phyloP scores from a whole-genome alignment of 2,113 vertebrate species.

The Ranitomeya imitator region DNA sequence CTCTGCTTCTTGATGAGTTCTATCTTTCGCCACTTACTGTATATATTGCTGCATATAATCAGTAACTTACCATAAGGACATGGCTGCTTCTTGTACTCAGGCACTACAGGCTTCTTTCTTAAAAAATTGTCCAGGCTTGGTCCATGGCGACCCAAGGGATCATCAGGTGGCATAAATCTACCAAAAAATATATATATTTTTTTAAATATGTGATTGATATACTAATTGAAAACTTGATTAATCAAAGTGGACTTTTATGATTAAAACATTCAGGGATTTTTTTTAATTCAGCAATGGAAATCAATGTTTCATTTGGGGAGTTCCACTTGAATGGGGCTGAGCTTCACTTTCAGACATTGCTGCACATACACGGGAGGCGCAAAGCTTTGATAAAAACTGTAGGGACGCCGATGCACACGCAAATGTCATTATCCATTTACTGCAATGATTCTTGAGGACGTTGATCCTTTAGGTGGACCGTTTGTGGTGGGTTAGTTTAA shows the following conservation, averaged over 20 bases:
- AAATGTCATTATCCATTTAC: background rate
- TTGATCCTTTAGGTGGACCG: no score
- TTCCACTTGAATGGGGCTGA: no score
- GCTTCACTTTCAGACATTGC: no score
- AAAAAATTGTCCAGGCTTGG: slow-evolving; percentile 97
- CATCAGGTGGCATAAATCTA: slow-evolving; percentile 97
- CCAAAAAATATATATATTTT: background rate
- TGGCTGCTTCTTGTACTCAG: slow-evolving; percentile 96
- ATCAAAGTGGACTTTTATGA: no score
- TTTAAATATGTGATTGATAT: background rate
- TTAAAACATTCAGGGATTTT: no score
- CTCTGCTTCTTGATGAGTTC: background rate
- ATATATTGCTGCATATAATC: background rate
- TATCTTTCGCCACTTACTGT: background rate
- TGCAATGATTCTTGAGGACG: no score
- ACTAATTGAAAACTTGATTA: background rate
- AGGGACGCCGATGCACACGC: background rate
- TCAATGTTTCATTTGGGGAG: no score
- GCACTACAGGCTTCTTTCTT: slow-evolving; percentile 89
- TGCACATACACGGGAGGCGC: no score
- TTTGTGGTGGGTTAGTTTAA: no score
- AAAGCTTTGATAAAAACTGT: background rate
- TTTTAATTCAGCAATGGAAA: no score
- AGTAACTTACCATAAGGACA: slow-evolving; percentile 95
- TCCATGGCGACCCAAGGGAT: slow-evolving; percentile 93